phyloP scores from a whole-genome alignment of 2,797 vertebrate species.

The Periparus ater region DNA sequence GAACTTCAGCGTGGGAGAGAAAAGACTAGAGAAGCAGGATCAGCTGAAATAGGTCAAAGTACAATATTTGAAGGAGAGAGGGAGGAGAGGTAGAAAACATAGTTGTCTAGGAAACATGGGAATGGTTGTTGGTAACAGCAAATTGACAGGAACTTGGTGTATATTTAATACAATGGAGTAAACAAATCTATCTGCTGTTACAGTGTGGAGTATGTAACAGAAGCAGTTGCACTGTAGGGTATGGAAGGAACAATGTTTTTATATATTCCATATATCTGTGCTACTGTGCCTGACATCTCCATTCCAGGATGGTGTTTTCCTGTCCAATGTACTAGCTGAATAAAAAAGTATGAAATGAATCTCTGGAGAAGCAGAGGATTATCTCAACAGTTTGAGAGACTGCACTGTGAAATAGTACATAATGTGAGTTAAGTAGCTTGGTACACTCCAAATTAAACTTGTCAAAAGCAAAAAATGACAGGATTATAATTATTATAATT shows the following conservation, averaged over 20 bases:
- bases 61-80: background rate
- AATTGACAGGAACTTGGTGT: background rate
- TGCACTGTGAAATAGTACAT: background rate
- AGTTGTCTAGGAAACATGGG: background rate
- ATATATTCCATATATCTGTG: background rate
- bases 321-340: background rate
- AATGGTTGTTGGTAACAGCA: background rate
- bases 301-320: background rate
- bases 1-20: background rate
- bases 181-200: background rate
- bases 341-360: background rate
- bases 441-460: background rate
- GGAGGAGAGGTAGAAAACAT: background rate
- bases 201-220: background rate
- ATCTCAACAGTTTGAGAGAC: background rate
- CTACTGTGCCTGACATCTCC: background rate
- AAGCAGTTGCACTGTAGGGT: background rate
- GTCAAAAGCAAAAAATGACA: background rate
- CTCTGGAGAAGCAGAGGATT: background rate
- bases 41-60: constrained; percentile 24
- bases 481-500: background rate
- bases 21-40: constrained; percentile 8
- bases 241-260: background rate
- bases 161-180: background rate
- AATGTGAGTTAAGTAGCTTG: background rate